Base-by-base conservation (phyloP, 1,140 invertebrate species). In the Tetragnatha versicolor region DNA sequence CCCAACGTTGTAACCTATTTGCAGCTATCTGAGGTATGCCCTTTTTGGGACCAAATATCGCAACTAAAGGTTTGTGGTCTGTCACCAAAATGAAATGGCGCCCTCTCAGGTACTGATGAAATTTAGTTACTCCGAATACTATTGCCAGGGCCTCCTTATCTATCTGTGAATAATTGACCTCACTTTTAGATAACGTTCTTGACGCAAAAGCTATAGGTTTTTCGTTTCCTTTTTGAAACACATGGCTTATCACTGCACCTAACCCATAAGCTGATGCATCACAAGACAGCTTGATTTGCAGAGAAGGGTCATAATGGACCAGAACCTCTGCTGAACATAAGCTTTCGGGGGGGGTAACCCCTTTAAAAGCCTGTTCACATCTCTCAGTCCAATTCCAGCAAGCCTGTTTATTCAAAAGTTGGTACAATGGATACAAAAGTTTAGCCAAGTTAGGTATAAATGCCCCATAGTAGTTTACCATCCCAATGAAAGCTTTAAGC, bases 81-180 rank as follows among this genome's bases (percentile, higher is more conserved):
- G 87, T 88, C 27, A 83, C 78, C n/a, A 88, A 83, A 20, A 80
- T 68, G 77, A 90, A 90, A n/a, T 84, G 53, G 66, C 82, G 81
- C 27, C 85, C 89, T 83, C 82, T 87, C 4, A 42, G 53, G 81
- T 87, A 90, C 39, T 87, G 80, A 42, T 88, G 84, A 82, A 89
- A 90, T 82, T 87, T 87, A 70, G 85, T 85, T 5, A 90, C 83
- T 5, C 85, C 86, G 81, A 84, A 89, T 2, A 89, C 75, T 14
- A 90, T 86, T 3, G 86, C 85, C 25, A 88, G 80, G 9, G 86
- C 87, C 84, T 91, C 88, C 80, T 86, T 88, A 35, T 90, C 87
- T 31, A 88, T 87, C 79, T 87, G 86, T 5, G 85, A 78, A 65
- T 89, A 88, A 65, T 86, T 88, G 80, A 83, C 79, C 81, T 89